Conservation (phyloP, 2,113 vertebrate species). For the Bostrychus sinensis region DNA sequence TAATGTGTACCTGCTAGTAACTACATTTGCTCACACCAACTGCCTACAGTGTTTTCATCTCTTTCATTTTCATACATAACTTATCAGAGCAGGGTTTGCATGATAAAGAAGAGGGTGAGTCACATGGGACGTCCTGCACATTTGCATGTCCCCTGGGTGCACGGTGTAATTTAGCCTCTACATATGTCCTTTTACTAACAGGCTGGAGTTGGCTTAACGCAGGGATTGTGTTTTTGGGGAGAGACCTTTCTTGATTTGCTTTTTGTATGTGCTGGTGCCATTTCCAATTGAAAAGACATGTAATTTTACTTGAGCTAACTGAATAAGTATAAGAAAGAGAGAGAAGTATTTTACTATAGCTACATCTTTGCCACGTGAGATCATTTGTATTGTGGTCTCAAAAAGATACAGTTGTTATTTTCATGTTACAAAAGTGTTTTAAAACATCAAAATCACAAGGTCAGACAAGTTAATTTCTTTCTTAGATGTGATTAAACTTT, state of each 20-base stretch:
- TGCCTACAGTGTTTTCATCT: slow-evolving; percentile 26
- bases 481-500: too few relatives aligned
- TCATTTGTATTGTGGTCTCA: too few relatives aligned
- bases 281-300: slow-evolving; percentile 81
- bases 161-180: slow-evolving; percentile 77
- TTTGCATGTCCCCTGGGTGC: slow-evolving; percentile 79
- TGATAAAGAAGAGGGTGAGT: slow-evolving; percentile 75
- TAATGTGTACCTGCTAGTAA: too few relatives aligned
- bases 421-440: too few relatives aligned
- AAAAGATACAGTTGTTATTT: too few relatives aligned
- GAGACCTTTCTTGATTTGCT: slow-evolving; percentile 69
- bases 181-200: slow-evolving; percentile 80
- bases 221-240: slow-evolving; percentile 62
- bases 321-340: slow-evolving; percentile 77
- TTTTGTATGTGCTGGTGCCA: slow-evolving; percentile 65
- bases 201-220: slow-evolving; percentile 64
- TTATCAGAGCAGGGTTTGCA: slow-evolving; percentile 74
- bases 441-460: too few relatives aligned
- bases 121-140: slow-evolving; percentile 70
- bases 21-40: slow-evolving; percentile 4
- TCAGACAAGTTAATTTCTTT: too few relatives aligned
- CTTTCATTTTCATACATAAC: slow-evolving; percentile 46
- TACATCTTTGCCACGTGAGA: too few relatives aligned
- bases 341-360: too few relatives aligned
- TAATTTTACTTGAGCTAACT: slow-evolving; percentile 77